Evolutionary conservation across 2,113 vertebrate genomes (phyloP).

Genomic region (Siniperca knerii): DNA sequence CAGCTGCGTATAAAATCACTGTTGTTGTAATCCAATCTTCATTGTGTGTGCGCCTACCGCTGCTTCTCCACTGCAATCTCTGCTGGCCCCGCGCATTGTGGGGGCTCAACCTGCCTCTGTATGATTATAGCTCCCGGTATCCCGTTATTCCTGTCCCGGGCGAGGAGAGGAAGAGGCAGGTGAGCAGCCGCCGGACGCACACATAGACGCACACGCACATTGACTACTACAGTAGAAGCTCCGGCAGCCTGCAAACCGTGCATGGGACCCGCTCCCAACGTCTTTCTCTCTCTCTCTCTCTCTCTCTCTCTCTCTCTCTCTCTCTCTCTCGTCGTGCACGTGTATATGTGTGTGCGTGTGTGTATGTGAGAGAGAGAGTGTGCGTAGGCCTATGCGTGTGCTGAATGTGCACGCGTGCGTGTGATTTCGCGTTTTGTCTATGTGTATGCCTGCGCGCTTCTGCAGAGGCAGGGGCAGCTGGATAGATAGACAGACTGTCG

Average conservation of each 20-base stretch:
- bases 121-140: constrained; percentile 66
- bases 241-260: constrained; percentile 64
- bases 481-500: constrained; percentile 70
- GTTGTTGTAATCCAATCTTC: constrained; percentile 81
- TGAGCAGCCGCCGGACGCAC: constrained; percentile 70
- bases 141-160: constrained; percentile 77
- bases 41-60: constrained; percentile 63
- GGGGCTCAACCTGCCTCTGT: constrained; percentile 64
- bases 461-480: constrained; percentile 80
- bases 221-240: constrained; percentile 53
- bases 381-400: background rate
- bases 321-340: constrained; percentile 32
- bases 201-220: constrained; percentile 57
- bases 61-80: constrained; percentile 78
- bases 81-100: constrained; percentile 71
- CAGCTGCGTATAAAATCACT: constrained; percentile 66
- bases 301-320: no score
- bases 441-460: constrained; percentile 72
- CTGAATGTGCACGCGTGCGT: constrained; percentile 49
- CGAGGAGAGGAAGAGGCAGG: constrained; percentile 63
- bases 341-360: constrained; percentile 13
- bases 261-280: constrained; percentile 70
- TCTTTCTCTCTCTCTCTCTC: constrained; percentile 18
- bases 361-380: background rate
- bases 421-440: constrained; percentile 37